These are phyloP conservation scores for Odocoileus virginianus DNA, from an alignment of 2,113 vertebrate species.

Conservation along the genomic window DNA sequence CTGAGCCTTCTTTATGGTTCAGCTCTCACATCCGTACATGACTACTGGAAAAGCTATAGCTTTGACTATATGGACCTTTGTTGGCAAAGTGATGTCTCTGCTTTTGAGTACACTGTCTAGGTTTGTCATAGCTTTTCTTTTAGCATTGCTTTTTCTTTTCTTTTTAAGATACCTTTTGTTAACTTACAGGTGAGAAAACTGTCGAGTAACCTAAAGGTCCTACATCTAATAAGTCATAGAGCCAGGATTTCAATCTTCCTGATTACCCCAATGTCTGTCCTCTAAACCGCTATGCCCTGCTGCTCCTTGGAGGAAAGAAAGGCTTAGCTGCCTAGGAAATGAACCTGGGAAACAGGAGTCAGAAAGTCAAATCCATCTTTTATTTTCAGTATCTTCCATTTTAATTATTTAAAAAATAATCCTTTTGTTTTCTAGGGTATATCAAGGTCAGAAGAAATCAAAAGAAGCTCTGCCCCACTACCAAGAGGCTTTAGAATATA, in stretches of 20 bases:
- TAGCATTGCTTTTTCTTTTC: background rate
- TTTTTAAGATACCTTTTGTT: background rate
- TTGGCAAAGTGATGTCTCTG: background rate
- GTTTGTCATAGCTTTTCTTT: background rate
- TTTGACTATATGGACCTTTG: background rate
- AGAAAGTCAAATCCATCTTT: background rate
- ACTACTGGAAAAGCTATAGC: background rate
- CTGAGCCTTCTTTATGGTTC: background rate
- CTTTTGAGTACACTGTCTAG: background rate
- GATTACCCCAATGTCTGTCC: background rate
- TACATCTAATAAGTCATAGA: background rate
- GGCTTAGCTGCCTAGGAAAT: background rate
- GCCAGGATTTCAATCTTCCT: background rate
- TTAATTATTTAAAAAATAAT: background rate
- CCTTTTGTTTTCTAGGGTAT: conserved; percentile 48
- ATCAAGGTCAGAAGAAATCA: conserved; percentile 53
- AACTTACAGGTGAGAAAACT: background rate
- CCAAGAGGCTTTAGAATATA: conserved; percentile 54
- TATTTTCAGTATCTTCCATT: background rate
- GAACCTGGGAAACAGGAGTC: background rate
- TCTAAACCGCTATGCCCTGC: background rate
- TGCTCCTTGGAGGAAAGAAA: background rate
- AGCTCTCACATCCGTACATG: background rate
- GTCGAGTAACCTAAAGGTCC: background rate
- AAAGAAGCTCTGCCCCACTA: conserved; percentile 61